Percentiles rank a stretch among this genome's conserved stretches.
These are phyloP conservation scores for Pygmarrhopalites habei DNA, from an alignment of 1,140 invertebrate species.

Conservation along the genomic window DNA sequence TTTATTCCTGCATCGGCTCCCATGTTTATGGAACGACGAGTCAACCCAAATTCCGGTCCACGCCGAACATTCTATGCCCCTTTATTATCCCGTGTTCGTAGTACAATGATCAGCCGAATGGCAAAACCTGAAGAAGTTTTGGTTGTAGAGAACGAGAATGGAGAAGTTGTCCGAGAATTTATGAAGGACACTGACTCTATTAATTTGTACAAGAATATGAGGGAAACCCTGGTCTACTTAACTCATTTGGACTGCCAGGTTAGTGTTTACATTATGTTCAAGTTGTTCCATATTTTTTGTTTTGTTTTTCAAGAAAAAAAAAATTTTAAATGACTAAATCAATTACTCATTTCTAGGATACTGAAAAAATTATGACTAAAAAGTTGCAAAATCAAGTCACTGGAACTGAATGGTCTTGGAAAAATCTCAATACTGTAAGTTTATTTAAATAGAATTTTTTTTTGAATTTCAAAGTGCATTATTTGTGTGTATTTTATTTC, in stretches of 20 bases:
- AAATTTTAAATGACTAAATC: too few relatives aligned
- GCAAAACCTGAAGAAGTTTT: constrained; percentile 99
- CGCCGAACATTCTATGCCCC: constrained; percentile 66
- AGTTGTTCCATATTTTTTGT: too few relatives aligned
- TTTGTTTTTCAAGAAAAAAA: too few relatives aligned
- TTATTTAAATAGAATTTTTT: background rate
- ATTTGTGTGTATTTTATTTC: too few relatives aligned
- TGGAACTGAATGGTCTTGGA: constrained; percentile 99
- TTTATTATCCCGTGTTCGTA: constrained; percentile 70
- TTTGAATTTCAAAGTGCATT: too few relatives aligned
- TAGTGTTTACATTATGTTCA: constrained; percentile 98
- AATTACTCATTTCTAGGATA: too few relatives aligned
- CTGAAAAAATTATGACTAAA: too few relatives aligned
- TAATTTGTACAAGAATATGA: constrained; percentile 99
- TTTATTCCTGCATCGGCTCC: constrained; percentile 42
- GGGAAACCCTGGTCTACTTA: constrained; percentile 96
- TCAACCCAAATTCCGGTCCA: constrained; percentile 44
- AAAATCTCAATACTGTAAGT: constrained; percentile 89
- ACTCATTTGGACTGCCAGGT: constrained; percentile 97
- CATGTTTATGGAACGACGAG: constrained; percentile 30
- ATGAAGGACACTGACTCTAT: constrained; percentile 99
- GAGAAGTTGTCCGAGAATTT: constrained; percentile 97
- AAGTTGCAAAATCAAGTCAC: constrained; percentile 99
- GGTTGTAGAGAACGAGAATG: constrained; percentile 99
- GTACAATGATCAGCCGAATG: constrained; percentile 99